Evolutionary conservation across 2,113 vertebrate genomes (phyloP), one percentile per base, ranked within the genome.

Genomic region (Pollimyrus isidori): DNA sequence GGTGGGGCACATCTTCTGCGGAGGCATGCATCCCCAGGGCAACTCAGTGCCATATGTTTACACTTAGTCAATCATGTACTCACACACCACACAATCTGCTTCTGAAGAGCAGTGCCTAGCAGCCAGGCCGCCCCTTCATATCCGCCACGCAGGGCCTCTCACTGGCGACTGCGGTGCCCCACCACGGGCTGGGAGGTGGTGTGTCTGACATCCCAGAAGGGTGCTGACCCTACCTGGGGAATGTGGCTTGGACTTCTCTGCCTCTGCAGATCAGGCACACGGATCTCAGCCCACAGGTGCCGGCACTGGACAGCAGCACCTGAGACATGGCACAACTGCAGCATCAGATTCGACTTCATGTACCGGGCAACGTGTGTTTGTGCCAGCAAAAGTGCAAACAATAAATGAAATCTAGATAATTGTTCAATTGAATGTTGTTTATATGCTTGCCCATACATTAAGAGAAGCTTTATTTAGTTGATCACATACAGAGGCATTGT

Each of bases 41-140:
- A 82, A 62, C 89, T 89, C 89, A 85, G 82, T 21, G 48, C 94
- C 94, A 92, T 94, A 94, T 94, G 94, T 93, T 94, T 94, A 91
- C 94, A 94, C 93, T 96, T 95, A 95, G 93, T 92, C 93, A 93
- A 93, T 94, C 93, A 91, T 94, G 92, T 95, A 91, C 83, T 39
- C 30, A 92, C 92, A 91, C 91, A 92, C 92, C 91, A 89, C 92
- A 92, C 93, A 94, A 93, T 92, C 93, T 92, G 92, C 92, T 86
- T 86, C 13, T 30, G 91, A 89, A 58, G 91, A 91, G 91, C 92
- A 56, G 35, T 69, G 76, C 53, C 83, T 90, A 86, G 91, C 80
- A 45, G 89, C 89, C 88, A 50, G 89, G 90, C 90, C 89, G 88
- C 91, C 92, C 90, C 92, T 91, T 73, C 86, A 89, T 89, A 88